Conservation (phyloP, 2,797 vertebrate genomes). For the Manis javanica region DNA sequence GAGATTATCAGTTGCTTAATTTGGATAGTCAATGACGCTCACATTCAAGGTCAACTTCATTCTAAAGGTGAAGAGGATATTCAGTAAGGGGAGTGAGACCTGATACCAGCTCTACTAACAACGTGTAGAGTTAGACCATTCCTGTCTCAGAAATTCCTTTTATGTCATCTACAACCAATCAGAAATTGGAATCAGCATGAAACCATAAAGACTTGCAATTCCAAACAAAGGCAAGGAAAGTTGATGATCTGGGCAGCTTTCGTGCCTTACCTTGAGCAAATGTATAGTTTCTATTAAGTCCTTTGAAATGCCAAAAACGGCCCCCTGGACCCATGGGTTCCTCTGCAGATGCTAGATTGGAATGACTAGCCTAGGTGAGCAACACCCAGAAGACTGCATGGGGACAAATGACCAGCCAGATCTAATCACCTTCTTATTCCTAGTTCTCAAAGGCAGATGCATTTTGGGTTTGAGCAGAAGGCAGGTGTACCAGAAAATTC, state of each 20-base stretch:
- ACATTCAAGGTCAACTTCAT: conserved; percentile 52
- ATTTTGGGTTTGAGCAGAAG: no score
- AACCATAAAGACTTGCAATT: conserved; percentile 13
- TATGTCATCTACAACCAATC: conserved; percentile 36
- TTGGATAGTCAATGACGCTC: not conserved
- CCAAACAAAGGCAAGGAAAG: conserved; percentile 54
- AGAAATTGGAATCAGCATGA: conserved; percentile 42
- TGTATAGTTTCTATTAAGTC: not conserved
- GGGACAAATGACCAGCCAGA: not conserved
- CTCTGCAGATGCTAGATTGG: not conserved
- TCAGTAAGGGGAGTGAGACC: not conserved
- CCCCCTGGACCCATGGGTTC: not conserved
- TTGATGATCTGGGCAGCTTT: conserved; percentile 20
- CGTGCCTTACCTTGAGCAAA: conserved; percentile 16
- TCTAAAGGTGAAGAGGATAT: not conserved
- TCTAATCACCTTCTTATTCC: not conserved
- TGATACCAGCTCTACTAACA: not conserved
- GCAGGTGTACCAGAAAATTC: not conserved
- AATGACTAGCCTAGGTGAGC: not conserved
- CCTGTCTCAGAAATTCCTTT: conserved; percentile 45
- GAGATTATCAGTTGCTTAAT: conserved; percentile 40
- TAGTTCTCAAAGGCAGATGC: not conserved
- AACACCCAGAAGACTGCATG: not conserved
- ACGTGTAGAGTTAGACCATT: conserved; percentile 34
- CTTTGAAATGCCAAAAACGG: not conserved